Conservation (phyloP, 2,888 invertebrate genomes). For the Proisotoma minuta region DNA sequence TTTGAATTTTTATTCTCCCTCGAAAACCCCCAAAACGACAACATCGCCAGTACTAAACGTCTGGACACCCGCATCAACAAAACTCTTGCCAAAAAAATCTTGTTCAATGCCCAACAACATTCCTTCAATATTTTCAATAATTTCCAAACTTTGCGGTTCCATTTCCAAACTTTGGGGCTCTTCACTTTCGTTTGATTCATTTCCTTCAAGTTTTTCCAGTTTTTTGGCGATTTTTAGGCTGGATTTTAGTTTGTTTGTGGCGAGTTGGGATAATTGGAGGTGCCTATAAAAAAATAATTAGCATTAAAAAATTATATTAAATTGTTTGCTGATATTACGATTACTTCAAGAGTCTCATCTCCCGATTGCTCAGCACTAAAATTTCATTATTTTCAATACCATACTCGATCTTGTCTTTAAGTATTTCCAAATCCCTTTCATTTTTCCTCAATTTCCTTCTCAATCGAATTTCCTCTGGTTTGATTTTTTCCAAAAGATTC, state of each 20-base stretch:
- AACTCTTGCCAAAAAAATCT: constrained; percentile 55
- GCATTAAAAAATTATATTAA: neutral
- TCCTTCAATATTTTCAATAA: neutral
- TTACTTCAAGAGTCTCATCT: constrained; percentile 74
- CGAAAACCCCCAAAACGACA: constrained; percentile 76
- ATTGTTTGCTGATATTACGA: constrained; percentile 10
- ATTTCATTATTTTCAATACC: constrained; percentile 56
- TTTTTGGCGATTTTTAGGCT: constrained; percentile 89
- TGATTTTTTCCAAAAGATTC: constrained; percentile 76
- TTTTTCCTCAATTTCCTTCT: constrained; percentile 85
- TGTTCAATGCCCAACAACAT: too few relatives aligned
- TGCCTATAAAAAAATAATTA: constrained; percentile 62
- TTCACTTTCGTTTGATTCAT: constrained; percentile 53
- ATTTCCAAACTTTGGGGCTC: neutral
- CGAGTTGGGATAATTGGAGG: constrained; percentile 84
- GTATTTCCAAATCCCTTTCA: constrained; percentile 82
- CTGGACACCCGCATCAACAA: constrained; percentile 65
- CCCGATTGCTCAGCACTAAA: constrained; percentile 84
- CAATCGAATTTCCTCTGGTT: constrained; percentile 76
- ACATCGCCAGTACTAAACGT: constrained; percentile 88
- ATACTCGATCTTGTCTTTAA: constrained; percentile 65
- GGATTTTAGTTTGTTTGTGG: constrained; percentile 84
- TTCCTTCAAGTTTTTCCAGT: constrained; percentile 77
- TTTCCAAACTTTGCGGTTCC: neutral
- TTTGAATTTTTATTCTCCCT: too few relatives aligned